Conservation (phyloP, 2,888 invertebrate species). For the Prosapia bicincta region DNA sequence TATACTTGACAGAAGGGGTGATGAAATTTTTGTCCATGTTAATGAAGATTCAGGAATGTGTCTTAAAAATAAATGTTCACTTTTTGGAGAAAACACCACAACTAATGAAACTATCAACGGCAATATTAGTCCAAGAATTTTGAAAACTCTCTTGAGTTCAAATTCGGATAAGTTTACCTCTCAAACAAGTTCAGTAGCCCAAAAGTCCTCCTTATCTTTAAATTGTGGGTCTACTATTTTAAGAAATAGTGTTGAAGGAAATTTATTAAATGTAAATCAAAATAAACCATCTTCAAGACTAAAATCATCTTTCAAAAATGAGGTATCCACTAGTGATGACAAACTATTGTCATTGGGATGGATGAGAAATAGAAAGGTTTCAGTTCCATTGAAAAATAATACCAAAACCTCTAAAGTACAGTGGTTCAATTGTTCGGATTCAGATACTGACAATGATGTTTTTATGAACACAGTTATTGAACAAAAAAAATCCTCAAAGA, state of each 20-base stretch:
- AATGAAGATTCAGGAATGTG: too few species aligned
- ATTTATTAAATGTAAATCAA: neutral
- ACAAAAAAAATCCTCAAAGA: neutral
- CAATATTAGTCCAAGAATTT: neutral
- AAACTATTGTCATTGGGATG: neutral
- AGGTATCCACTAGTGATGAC: neutral
- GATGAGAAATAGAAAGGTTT: neutral
- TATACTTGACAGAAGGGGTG: neutral
- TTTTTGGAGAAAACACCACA: too few species aligned
- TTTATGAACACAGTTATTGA: neutral
- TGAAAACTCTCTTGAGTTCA: neutral
- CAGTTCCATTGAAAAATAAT: neutral
- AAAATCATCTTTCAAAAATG: neutral
- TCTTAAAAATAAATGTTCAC: too few species aligned
- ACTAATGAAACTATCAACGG: neutral
- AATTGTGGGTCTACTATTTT: neutral
- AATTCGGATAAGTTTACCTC: neutral
- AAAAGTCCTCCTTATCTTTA: neutral
- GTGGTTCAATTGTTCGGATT: neutral
- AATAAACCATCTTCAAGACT: neutral
- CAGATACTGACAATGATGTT: slow-evolving; percentile 16
- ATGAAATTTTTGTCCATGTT: neutral
- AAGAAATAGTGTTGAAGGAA: neutral
- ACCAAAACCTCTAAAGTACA: neutral
- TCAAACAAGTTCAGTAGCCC: neutral